phyloP scores from a whole-genome alignment of 2,113 vertebrate species.

The zebrafish (Danio rerio) region GRCz12tu NC_133194.1:9896501-9897000 shows the following conservation, averaged over 20 bases:
- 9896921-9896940: slow-evolving; percentile 81
- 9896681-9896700: slow-evolving; percentile 83
- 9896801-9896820: slow-evolving; percentile 40
- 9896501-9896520: no score
- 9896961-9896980: slow-evolving; percentile 59
- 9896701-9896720: neutral
- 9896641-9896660: slow-evolving; percentile 95
- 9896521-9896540: slow-evolving; percentile 55
- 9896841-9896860: slow-evolving; percentile 57
- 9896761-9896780: slow-evolving; percentile 13
- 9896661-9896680: slow-evolving; percentile 96
- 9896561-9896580: slow-evolving; percentile 94
- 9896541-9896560: slow-evolving; percentile 93
- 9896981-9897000: neutral
- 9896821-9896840: slow-evolving; percentile 38
- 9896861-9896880: slow-evolving; percentile 77
- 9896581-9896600: slow-evolving; percentile 94
- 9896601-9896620: slow-evolving; percentile 93
- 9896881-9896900: slow-evolving; percentile 78
- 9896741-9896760: slow-evolving; percentile 37
- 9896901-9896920: slow-evolving; percentile 80
- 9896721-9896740: neutral
- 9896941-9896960: slow-evolving; percentile 76
- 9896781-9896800: slow-evolving; percentile 10
- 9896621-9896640: slow-evolving; percentile 91